These are phyloP conservation scores for Drosophila prolongata DNA, from an alignment of 2,888 invertebrate genomes.

Conservation along the genomic window DNA sequence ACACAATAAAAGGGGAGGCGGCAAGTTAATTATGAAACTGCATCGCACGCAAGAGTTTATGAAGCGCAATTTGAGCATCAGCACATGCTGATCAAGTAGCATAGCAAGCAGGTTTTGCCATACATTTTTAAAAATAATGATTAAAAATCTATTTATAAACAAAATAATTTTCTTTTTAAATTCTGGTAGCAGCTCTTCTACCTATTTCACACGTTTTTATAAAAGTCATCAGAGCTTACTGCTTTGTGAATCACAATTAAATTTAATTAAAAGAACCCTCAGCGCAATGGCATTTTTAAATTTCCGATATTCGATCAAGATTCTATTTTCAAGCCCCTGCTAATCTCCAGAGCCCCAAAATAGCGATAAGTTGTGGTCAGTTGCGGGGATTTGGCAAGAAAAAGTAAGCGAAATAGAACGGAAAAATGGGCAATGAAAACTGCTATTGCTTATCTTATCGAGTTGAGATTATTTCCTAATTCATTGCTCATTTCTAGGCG, in stretches of 20 bases:
- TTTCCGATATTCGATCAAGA: conserved; percentile 30
- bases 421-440: conserved; percentile 18
- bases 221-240: too few relatives aligned
- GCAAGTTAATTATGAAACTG: conserved; percentile 47
- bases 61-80: conserved; percentile 22
- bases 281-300: conserved; percentile 23
- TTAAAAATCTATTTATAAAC: not conserved
- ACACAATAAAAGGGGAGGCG: conserved; percentile 9
- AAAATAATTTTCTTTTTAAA: too few relatives aligned
- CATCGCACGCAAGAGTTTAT: conserved; percentile 21
- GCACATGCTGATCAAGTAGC: not conserved
- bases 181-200: too few relatives aligned
- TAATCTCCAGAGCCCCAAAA: conserved; percentile 22
- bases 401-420: not conserved
- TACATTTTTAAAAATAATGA: not conserved
- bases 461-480: conserved; percentile 70
- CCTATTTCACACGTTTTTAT: not conserved
- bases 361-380: conserved; percentile 45
- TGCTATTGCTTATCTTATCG: conserved; percentile 57
- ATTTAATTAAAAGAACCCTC: conserved; percentile 26
- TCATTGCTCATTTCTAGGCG: conserved; percentile 56
- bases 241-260: conserved; percentile 12
- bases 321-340: conserved; percentile 24
- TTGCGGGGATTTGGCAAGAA: conserved; percentile 14
- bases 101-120: not conserved